Conservation (phyloP, 2,113 vertebrate genomes). For the Micronisus gabar region DNA sequence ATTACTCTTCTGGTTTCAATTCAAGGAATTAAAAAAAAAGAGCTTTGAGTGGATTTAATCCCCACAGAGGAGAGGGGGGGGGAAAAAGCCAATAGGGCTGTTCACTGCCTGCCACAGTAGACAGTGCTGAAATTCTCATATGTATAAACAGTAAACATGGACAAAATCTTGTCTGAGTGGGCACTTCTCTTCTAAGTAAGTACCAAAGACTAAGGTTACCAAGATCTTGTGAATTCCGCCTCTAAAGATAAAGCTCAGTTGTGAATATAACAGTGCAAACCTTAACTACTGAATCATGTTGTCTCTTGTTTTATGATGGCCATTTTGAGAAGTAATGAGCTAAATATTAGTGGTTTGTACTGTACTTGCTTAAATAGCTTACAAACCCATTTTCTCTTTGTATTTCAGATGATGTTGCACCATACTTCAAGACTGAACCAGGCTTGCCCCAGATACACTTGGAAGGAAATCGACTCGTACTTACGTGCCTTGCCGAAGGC, state of each 20-base stretch:
- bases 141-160: neutral
- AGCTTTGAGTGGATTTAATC: neutral
- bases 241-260: neutral
- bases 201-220: neutral
- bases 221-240: neutral
- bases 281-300: neutral
- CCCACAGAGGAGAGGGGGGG: neutral
- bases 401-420: slow-evolving; percentile 80
- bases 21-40: neutral
- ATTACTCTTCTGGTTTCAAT: slow-evolving; percentile 38
- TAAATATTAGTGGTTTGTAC: neutral
- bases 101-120: neutral
- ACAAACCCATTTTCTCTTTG: neutral
- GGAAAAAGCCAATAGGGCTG: rapidly evolving
- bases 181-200: neutral
- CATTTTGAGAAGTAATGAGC: neutral
- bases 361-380: neutral
- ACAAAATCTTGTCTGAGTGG: neutral
- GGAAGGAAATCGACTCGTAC: slow-evolving; percentile 91
- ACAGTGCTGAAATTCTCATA: neutral
- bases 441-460: slow-evolving; percentile 79
- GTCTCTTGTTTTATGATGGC: neutral
- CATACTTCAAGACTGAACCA: slow-evolving; percentile 82
- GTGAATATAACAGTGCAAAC: neutral
- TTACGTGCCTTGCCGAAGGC: slow-evolving; percentile 93